Percentiles rank a stretch among this genome's conserved stretches.
Evolutionary conservation across 2,113 vertebrate genomes (phyloP).

Genomic region (Solea senegalensis): DNA sequence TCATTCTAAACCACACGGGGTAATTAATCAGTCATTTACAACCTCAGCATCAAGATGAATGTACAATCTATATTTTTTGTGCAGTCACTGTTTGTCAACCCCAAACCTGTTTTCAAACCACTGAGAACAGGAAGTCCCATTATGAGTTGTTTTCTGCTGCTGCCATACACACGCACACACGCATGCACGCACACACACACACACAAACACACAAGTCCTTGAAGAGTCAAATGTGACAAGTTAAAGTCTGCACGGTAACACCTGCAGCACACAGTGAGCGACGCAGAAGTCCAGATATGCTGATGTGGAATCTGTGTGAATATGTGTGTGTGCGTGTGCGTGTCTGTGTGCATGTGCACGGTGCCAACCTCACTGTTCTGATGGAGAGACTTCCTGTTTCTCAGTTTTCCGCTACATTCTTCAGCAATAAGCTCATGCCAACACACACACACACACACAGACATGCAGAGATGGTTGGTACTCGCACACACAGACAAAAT

Average conservation of each 20-base stretch:
- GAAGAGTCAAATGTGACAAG: neutral
- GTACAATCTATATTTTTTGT: neutral
- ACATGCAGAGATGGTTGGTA: slow-evolving; percentile 30
- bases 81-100: neutral
- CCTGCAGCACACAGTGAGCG: slow-evolving; percentile 23
- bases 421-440: slow-evolving; percentile 76
- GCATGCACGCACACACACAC: too few relatives aligned
- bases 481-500: slow-evolving; percentile 5
- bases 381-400: slow-evolving; percentile 79
- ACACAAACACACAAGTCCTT: too few relatives aligned
- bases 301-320: slow-evolving; percentile 5
- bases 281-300: neutral
- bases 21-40: neutral
- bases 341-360: slow-evolving; percentile 27
- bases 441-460: slow-evolving; percentile 30
- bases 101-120: slow-evolving; percentile 1
- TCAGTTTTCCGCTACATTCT: slow-evolving; percentile 79
- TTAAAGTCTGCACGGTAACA: slow-evolving; percentile 10
- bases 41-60: neutral
- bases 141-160: neutral
- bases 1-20: neutral
- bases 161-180: too few relatives aligned
- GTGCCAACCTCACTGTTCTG: slow-evolving; percentile 54
- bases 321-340: too few relatives aligned
- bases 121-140: slow-evolving; percentile 5